phyloP scores from a whole-genome alignment of 2,888 invertebrate genomes.

The Hypomecis atomaria region DNA sequence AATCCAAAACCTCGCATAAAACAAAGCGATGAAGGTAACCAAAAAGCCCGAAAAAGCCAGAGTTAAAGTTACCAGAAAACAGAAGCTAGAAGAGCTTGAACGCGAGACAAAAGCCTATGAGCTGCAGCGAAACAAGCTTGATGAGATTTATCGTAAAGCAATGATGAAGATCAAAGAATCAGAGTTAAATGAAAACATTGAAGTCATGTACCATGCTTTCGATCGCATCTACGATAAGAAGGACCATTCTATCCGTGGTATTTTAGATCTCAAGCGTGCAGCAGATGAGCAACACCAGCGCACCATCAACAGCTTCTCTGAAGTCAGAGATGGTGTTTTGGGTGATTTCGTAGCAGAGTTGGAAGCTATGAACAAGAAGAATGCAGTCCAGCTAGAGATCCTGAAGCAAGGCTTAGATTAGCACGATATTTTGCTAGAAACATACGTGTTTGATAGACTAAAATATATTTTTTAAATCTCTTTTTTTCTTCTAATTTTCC shows the following conservation, averaged over 20 bases:
- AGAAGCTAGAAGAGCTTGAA: neutral
- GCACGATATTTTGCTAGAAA: neutral
- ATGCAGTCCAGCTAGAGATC: neutral
- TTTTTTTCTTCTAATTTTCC: too few relatives aligned
- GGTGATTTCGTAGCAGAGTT: neutral
- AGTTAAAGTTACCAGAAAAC: neutral
- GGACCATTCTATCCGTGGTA: neutral
- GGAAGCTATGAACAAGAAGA: neutral
- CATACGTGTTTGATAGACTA: neutral
- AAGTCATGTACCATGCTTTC: constrained; percentile 2
- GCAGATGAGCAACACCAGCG: constrained; percentile 8
- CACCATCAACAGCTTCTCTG: neutral
- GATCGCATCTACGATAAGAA: constrained; percentile 7
- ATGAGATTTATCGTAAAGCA: neutral
- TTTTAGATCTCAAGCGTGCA: neutral
- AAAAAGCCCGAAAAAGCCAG: neutral
- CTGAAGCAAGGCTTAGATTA: neutral
- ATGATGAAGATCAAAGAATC: neutral
- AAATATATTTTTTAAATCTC: too few relatives aligned
- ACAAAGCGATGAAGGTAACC: constrained; percentile 1
- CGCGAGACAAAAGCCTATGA: neutral
- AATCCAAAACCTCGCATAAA: neutral
- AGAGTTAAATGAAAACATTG: neutral
- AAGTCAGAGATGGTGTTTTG: constrained; percentile 3
- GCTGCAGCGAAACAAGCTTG: neutral